Conservation (phyloP, 2,113 vertebrate genomes). For the Podarcis cretensis region DNA sequence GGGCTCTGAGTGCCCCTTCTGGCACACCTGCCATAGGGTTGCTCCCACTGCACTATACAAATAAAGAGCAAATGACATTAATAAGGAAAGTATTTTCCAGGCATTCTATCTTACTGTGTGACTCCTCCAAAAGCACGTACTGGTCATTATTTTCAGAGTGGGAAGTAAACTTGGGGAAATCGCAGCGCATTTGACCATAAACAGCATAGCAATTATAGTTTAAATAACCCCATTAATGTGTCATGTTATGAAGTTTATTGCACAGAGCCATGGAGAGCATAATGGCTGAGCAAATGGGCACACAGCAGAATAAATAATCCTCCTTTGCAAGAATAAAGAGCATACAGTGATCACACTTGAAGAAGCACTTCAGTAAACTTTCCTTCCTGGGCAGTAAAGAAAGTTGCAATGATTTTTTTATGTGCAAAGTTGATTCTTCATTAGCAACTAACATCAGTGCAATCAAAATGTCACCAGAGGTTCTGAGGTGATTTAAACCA, state of each 20-base stretch:
- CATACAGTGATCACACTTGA: constrained; percentile 57
- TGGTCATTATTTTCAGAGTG: constrained; percentile 51
- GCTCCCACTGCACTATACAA: constrained; percentile 12
- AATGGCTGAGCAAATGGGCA: constrained; percentile 57
- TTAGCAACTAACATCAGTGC: constrained; percentile 56
- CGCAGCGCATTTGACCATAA: constrained; percentile 60
- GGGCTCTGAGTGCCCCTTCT: too few relatives aligned
- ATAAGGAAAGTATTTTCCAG: neutral
- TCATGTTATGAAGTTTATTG: constrained; percentile 62
- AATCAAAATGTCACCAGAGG: constrained; percentile 70
- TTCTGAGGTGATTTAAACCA: constrained; percentile 66
- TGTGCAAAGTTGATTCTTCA: constrained; percentile 73
- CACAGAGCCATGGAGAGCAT: constrained; percentile 54
- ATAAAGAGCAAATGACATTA: neutral
- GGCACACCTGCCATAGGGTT: accelerated
- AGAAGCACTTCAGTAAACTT: constrained; percentile 67
- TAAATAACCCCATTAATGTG: constrained; percentile 69
- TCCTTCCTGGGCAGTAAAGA: constrained; percentile 57
- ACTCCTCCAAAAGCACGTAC: constrained; percentile 41
- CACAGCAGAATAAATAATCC: constrained; percentile 60
- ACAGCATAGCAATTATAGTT: constrained; percentile 50
- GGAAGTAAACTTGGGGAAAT: constrained; percentile 55
- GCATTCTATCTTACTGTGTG: constrained; percentile 31
- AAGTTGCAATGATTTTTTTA: constrained; percentile 68
- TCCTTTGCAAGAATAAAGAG: constrained; percentile 66